These are phyloP conservation scores for Microctenopoma lineatum DNA, from an alignment of 2,797 vertebrate species.

Conservation along the genomic window DNA sequence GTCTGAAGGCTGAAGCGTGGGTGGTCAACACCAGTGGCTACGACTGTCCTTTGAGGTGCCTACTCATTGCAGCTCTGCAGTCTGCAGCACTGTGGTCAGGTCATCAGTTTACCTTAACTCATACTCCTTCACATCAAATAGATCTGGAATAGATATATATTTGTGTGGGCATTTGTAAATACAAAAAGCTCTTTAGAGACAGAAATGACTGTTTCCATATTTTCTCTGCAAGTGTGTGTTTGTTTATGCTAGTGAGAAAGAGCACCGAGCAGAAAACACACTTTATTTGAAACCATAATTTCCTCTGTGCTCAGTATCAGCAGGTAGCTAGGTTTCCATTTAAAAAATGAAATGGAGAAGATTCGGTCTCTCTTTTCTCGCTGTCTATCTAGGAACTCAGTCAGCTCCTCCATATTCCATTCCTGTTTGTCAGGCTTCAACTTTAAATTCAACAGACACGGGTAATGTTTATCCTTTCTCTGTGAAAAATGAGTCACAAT, in stretches of 20 bases:
- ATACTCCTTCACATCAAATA: not conserved
- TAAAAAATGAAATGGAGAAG: constrained; percentile 40
- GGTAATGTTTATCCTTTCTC: constrained; percentile 5
- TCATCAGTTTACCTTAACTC: not conserved
- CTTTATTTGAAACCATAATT: constrained; percentile 51
- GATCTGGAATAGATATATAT: not conserved
- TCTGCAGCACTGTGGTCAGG: too few species aligned
- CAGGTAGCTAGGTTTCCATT: constrained; percentile 34
- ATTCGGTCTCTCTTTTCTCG: constrained; percentile 28
- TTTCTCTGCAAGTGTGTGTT: constrained; percentile 5
- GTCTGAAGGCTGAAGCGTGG: too few species aligned
- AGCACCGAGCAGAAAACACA: constrained; percentile 26
- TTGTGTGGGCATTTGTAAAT: not conserved
- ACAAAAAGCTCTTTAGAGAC: too few species aligned
- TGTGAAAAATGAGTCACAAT: constrained; percentile 14
- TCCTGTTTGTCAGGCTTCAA: constrained; percentile 20
- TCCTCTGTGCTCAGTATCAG: constrained; percentile 32
- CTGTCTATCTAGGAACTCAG: constrained; percentile 10
- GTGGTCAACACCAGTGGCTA: too few species aligned
- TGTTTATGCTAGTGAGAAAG: not conserved
- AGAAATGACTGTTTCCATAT: too few species aligned
- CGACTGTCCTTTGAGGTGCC: too few species aligned
- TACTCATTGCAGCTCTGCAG: too few species aligned
- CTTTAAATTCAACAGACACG: constrained; percentile 15
- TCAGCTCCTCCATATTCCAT: constrained; percentile 19